Percentiles rank a stretch among this genome's conserved stretches.
Conservation (phyloP, 37 sponge, comb jelly and placozoan species). For the Chondrosia reniformis region DNA sequence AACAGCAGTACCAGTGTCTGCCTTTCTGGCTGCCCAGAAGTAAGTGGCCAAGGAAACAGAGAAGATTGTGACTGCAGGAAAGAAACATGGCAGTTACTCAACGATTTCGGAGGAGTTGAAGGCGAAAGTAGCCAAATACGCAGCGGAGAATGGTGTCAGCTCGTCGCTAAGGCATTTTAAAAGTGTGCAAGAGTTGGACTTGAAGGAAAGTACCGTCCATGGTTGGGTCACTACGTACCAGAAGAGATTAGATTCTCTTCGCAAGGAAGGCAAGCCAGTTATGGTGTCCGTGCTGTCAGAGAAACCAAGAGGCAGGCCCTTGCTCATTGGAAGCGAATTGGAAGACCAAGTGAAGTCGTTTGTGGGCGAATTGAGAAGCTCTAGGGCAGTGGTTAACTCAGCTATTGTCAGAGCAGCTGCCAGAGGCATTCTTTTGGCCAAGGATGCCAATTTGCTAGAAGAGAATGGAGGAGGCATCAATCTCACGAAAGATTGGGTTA, state of each 20-base stretch:
- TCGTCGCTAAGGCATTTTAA: constrained; percentile 14
- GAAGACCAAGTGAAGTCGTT: constrained; percentile 16
- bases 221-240: constrained; percentile 15
- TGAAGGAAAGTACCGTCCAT: constrained; percentile 13
- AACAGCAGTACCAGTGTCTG: constrained; percentile 13
- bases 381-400: constrained; percentile 11
- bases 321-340: constrained; percentile 10
- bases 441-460: constrained; percentile 16
- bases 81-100: constrained; percentile 1
- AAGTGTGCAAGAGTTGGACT: not conserved
- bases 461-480: constrained; percentile 21
- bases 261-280: not conserved
- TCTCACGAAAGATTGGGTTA: constrained; percentile 8
- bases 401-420: constrained; percentile 14
- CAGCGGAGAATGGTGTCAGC: constrained; percentile 8
- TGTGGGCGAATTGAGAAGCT: constrained; percentile 13
- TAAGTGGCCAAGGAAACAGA: not conserved
- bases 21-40: constrained; percentile 11
- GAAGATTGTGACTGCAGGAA: not conserved
- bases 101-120: constrained; percentile 9
- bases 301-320: constrained; percentile 17
- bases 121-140: constrained; percentile 19
- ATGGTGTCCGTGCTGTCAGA: constrained; percentile 14
- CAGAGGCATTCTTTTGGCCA: constrained; percentile 8
- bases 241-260: not conserved